phyloP scores from a whole-genome alignment of 2,797 vertebrate genomes.

The Propithecus deckenii region DNA sequence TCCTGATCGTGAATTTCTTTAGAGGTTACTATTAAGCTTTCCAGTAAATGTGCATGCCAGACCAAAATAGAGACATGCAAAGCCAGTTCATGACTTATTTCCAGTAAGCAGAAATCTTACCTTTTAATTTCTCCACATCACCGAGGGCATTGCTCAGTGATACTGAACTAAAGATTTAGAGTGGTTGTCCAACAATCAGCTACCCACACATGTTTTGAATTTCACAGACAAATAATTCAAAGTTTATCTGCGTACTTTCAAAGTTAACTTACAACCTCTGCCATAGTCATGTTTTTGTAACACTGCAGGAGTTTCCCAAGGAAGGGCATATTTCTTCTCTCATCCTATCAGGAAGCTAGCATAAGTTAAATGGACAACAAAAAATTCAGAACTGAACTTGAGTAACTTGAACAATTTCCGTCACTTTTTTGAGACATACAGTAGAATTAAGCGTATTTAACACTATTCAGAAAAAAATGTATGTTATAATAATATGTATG shows the following conservation, averaged over 20 bases:
- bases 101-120: constrained; percentile 64
- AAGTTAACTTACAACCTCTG: constrained; percentile 55
- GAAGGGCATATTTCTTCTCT: not conserved
- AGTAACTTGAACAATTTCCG: not conserved
- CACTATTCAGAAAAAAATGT: not conserved
- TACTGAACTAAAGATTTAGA: constrained; percentile 20
- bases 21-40: constrained; percentile 67
- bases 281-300: not conserved
- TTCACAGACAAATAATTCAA: constrained; percentile 65
- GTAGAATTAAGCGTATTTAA: not conserved
- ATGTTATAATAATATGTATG: not conserved
- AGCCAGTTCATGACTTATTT: constrained; percentile 59
- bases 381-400: not conserved
- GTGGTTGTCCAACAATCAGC: not conserved
- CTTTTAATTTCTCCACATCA: constrained; percentile 73
- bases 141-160: constrained; percentile 12
- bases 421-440: not conserved
- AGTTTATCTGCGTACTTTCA: constrained; percentile 61
- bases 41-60: constrained; percentile 51
- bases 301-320: not conserved
- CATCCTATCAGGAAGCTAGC: not conserved
- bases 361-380: not conserved
- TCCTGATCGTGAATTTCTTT: constrained; percentile 60
- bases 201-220: constrained; percentile 61
- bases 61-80: constrained; percentile 68